phyloP scores from a whole-genome alignment of 2,113 vertebrate genomes.

The Microcebus ravelobensis region DNA sequence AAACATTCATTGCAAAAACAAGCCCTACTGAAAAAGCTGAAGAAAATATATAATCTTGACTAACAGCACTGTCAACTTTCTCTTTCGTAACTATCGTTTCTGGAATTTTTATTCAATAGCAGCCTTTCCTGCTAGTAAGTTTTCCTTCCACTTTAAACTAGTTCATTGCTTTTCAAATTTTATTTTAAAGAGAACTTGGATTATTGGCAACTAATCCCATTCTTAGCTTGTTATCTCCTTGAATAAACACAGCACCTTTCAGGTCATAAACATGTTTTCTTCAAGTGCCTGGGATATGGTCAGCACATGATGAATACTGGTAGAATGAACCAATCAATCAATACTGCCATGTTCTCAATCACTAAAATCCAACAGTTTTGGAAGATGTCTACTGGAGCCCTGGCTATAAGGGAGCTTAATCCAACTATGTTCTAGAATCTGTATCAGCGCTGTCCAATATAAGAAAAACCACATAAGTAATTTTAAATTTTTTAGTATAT shows the following conservation, averaged over 20 bases:
- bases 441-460: background rate
- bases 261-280: background rate
- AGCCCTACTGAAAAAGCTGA: background rate
- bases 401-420: background rate
- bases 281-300: background rate
- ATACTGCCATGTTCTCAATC: background rate
- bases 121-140: background rate
- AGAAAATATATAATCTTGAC: background rate
- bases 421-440: background rate
- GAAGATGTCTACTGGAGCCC: background rate
- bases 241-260: background rate
- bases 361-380: background rate
- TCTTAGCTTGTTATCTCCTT: background rate
- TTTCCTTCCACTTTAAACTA: background rate
- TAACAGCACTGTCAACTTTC: background rate
- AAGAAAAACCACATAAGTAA: background rate
- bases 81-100: background rate
- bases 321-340: background rate
- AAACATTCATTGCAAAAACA: background rate
- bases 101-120: background rate
- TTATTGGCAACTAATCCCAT: background rate
- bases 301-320: background rate
- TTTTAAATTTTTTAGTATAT: background rate
- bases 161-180: background rate
- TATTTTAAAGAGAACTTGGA: background rate